A percentile compares a stretch with the other conserved stretches of the same genome.
phyloP scores from a whole-genome alignment of 2,113 vertebrate genomes.

The Bos indicus region DNA sequence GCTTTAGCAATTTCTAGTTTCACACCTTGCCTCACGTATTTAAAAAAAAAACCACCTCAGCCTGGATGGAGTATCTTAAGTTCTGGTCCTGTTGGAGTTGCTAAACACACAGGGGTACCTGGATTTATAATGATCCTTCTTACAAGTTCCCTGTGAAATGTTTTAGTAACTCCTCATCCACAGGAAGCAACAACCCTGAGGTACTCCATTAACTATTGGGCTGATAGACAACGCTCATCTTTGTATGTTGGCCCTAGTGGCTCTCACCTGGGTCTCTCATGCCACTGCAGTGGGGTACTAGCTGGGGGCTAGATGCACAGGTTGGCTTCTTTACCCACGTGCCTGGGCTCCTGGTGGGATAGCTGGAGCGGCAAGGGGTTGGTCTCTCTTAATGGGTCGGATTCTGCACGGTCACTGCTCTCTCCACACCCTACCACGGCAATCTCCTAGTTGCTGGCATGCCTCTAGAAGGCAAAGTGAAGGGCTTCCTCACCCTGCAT shows the following conservation, averaged over 20 bases:
- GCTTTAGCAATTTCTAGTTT: not conserved
- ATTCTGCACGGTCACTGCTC: not conserved
- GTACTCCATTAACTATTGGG: not conserved
- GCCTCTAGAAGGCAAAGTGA: not conserved
- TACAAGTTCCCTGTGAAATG: not conserved
- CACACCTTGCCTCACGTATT: not conserved
- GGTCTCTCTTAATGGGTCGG: not conserved
- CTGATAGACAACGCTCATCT: not conserved
- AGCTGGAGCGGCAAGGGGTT: not conserved
- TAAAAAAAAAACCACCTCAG: rapidly evolving
- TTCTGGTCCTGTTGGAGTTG: not conserved
- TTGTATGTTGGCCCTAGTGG: not conserved
- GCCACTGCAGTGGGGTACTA: too few species aligned
- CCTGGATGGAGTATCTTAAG: slow-evolving; percentile 7
- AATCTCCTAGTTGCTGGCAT: not conserved
- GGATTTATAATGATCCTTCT: not conserved
- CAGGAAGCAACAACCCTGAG: not conserved
- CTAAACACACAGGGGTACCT: not conserved
- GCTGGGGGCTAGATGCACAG: not conserved
- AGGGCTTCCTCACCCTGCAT: not conserved
- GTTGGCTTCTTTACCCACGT: not conserved
- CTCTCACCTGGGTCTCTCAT: not conserved
- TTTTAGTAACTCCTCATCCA: not conserved
- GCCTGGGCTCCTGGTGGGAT: not conserved
- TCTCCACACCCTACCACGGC: not conserved